Evolutionary conservation across 2,113 vertebrate genomes (phyloP).

Genomic region (Sus scrofa): T2T-Sscrofa CM000825.6:74244501-74245000

Average conservation of each 20-base stretch:
- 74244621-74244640: neutral
- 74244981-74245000: neutral
- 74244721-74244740: neutral
- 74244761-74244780: neutral
- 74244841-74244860: neutral
- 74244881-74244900: neutral
- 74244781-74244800: neutral
- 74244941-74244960: neutral
- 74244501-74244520: neutral
- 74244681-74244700: neutral
- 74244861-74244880: neutral
- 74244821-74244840: neutral
- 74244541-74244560: neutral
- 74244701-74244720: no score
- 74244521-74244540: neutral
- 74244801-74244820: neutral
- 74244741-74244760: neutral
- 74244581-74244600: neutral
- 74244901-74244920: neutral
- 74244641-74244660: neutral
- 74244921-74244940: rapidly evolving
- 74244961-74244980: neutral
- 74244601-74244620: neutral
- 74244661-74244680: neutral
- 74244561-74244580: neutral